A percentile compares a stretch with the other conserved stretches of the same genome.
Conservation (phyloP, 2,113 vertebrate genomes). For the Numenius arquata region DNA sequence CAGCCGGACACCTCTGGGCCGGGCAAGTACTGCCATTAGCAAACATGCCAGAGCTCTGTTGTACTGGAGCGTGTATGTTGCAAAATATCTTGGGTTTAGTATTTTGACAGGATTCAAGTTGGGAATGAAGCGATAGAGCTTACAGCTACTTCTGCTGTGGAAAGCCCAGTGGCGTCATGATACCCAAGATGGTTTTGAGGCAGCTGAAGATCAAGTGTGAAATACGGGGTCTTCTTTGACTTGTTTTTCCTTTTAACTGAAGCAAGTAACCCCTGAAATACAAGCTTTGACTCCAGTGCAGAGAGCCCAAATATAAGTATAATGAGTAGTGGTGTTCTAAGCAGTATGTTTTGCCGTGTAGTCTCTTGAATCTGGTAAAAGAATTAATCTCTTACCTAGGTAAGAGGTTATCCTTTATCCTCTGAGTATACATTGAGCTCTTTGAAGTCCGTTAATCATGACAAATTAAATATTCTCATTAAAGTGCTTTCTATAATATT, state of each 20-base stretch:
- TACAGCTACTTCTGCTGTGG: background rate
- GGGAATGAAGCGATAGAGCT: background rate
- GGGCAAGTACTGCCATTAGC: background rate
- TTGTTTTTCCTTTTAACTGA: background rate
- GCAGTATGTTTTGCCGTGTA: background rate
- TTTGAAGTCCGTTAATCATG: background rate
- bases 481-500: background rate
- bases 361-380: background rate
- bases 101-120: background rate
- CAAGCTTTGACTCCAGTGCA: background rate
- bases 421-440: background rate
- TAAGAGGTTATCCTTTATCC: background rate
- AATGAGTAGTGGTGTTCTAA: background rate
- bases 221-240: accelerated
- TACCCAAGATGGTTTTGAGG: background rate
- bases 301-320: background rate
- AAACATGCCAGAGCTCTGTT: background rate
- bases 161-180: accelerated
- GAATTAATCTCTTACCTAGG: background rate
- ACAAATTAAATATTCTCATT: background rate
- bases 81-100: background rate
- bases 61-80: background rate
- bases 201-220: background rate
- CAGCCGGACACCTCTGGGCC: background rate
- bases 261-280: background rate